phyloP scores from a whole-genome alignment of 2,797 vertebrate genomes.

The Pseudomugil tenellus region DNA sequence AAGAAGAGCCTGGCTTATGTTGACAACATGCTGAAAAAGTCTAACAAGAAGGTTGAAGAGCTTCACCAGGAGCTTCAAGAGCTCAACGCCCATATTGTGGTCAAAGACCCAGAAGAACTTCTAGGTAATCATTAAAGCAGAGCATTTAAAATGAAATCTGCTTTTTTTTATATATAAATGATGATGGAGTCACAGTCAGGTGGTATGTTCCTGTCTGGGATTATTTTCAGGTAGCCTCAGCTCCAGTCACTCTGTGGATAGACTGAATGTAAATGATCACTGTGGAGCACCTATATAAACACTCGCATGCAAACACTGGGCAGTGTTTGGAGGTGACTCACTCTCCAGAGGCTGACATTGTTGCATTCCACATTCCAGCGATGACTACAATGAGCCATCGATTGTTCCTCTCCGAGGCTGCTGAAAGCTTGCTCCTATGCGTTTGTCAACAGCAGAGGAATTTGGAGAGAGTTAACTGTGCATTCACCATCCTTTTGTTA shows the following conservation, averaged over 20 bases:
- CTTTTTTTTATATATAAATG: too few relatives aligned
- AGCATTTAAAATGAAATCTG: neutral
- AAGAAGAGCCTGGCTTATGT: slow-evolving; percentile 99
- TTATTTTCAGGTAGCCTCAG: too few relatives aligned
- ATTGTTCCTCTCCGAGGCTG: slow-evolving; percentile 69
- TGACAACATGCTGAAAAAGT: slow-evolving; percentile 99
- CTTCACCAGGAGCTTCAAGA: slow-evolving; percentile 98
- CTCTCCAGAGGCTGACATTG: slow-evolving; percentile 74
- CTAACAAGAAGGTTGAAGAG: slow-evolving; percentile 97
- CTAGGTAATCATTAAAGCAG: slow-evolving; percentile 83
- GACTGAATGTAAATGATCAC: neutral
- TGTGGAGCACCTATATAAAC: slow-evolving; percentile 32
- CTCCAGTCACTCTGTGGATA: neutral
- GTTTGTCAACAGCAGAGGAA: slow-evolving; percentile 55
- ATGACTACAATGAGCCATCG: slow-evolving; percentile 66
- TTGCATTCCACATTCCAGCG: slow-evolving; percentile 77
- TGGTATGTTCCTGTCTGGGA: neutral
- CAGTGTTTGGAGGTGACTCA: slow-evolving; percentile 76
- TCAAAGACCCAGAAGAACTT: slow-evolving; percentile 94
- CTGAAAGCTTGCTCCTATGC: slow-evolving; percentile 70
- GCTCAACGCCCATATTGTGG: slow-evolving; percentile 96
- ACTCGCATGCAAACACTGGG: slow-evolving; percentile 3
- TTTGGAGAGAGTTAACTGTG: slow-evolving; percentile 46
- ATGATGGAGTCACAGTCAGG: too few relatives aligned
- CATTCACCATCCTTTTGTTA: slow-evolving; percentile 28